A percentile compares a stretch with the other conserved stretches of the same genome.
Evolutionary conservation across 2,888 invertebrate species (phyloP).

Genomic region (Empis livida): DNA sequence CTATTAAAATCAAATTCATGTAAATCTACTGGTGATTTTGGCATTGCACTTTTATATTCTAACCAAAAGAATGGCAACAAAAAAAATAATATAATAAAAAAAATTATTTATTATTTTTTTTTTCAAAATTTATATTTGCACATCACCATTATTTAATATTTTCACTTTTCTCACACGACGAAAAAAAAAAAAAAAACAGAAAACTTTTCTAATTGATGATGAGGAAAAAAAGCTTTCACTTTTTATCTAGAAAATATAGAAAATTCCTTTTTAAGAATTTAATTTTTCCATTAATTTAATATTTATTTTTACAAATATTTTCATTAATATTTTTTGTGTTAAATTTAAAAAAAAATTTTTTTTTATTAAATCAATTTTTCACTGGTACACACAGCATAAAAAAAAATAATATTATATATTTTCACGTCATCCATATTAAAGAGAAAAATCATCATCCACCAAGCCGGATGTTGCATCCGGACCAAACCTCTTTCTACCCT

Average conservation of each 20-base stretch:
- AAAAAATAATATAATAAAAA: no score
- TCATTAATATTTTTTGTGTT: background rate
- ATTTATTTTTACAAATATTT: background rate
- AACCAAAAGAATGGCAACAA: no score
- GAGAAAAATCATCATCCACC: background rate
- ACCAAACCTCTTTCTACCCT: background rate
- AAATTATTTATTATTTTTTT: no score
- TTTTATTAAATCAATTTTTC: background rate
- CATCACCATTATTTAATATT: no score
- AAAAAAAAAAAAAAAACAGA: no score
- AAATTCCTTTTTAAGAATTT: background rate
- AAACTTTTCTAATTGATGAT: no score
- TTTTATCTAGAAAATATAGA: background rate
- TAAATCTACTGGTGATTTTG: conserved; percentile 28
- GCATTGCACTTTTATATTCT: conserved; percentile 18
- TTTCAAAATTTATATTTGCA: no score
- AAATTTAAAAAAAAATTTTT: background rate
- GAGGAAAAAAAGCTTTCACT: background rate
- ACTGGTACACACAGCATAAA: background rate
- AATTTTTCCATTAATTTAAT: background rate
- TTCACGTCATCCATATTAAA: background rate
- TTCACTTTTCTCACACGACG: no score
- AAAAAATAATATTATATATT: background rate
- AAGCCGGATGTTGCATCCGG: conserved; percentile 2
- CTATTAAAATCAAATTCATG: conserved; percentile 36